A percentile compares a stretch with the other conserved stretches of the same genome.
Conservation (phyloP, 2,113 vertebrate species). For the Cyprinodon tularosa region DNA sequence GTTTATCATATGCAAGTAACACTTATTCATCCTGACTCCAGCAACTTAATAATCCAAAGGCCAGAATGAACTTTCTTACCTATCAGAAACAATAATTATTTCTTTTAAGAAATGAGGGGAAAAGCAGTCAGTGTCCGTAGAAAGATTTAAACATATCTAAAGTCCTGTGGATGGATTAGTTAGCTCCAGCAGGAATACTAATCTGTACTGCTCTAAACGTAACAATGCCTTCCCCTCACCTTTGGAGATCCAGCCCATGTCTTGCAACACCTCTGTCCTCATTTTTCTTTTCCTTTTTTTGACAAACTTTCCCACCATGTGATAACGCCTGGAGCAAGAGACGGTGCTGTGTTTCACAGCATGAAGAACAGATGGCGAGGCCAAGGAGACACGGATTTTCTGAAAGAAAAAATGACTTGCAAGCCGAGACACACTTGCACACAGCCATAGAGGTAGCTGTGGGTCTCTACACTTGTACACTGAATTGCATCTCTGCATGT, state of each 20-base stretch:
- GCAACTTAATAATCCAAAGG: background rate
- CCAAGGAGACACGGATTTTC: conserved; percentile 48
- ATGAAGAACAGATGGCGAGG: conserved; percentile 74
- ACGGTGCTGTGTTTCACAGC: conserved; percentile 64
- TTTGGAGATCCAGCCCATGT: background rate
- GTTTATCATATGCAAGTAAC: no score
- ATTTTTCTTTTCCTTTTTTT: conserved; percentile 9
- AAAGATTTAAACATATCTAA: background rate
- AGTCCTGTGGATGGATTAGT: background rate
- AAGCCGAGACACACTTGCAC: conserved; percentile 48
- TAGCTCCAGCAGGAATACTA: background rate
- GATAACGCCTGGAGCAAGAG: conserved; percentile 59
- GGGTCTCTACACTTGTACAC: conserved; percentile 29
- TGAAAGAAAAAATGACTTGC: conserved; percentile 43
- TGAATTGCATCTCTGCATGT: conserved; percentile 43
- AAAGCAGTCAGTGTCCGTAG: background rate
- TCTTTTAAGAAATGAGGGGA: background rate
- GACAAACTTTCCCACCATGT: conserved; percentile 59
- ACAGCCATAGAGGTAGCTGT: conserved; percentile 29
- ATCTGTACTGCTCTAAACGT: background rate
- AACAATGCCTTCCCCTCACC: background rate
- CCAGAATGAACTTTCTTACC: background rate
- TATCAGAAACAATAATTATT: background rate
- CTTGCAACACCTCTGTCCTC: conserved; percentile 6
- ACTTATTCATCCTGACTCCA: no score